Evolutionary conservation across 2,797 vertebrate genomes (phyloP).

Genomic region (Heteromormyrus szaboi): DNA sequence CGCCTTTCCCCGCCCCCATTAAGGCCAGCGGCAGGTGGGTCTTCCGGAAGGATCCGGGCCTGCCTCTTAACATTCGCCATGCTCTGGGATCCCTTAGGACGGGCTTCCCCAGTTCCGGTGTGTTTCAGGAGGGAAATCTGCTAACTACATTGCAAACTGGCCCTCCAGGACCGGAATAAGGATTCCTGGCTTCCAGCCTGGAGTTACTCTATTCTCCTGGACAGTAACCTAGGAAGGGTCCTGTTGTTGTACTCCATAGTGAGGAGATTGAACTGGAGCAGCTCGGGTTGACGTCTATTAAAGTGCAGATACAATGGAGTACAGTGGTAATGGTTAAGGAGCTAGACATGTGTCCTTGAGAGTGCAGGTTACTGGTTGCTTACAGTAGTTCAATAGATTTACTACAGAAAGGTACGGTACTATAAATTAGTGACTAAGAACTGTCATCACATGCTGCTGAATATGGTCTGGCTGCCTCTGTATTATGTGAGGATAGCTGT

Average conservation of each 20-base stretch:
- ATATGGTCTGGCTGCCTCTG: not conserved
- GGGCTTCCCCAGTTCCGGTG: not conserved
- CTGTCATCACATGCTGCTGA: not conserved
- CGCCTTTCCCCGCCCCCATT: conserved; percentile 85
- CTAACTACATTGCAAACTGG: not conserved
- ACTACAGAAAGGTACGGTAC: not conserved
- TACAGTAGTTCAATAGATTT: not conserved
- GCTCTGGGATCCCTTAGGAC: not conserved
- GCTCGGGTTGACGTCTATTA: not conserved
- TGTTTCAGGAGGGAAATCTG: not conserved
- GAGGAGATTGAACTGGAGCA: not conserved
- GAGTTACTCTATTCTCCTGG: not conserved
- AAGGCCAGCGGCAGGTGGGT: conserved; percentile 66
- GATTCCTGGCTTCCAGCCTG: not conserved
- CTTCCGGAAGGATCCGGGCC: not conserved
- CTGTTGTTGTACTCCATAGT: not conserved
- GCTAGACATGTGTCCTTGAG: not conserved
- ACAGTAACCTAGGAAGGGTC: not conserved
- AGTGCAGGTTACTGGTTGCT: not conserved
- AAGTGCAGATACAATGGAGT: not conserved
- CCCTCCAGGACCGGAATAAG: not conserved
- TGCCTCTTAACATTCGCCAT: not conserved
- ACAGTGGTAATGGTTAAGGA: not conserved
- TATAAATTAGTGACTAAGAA: not conserved
- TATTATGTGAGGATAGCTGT: not conserved